phyloP scores from a whole-genome alignment of 64 coral and sea anemone genomes.

The Platygyra sinensis region DNA sequence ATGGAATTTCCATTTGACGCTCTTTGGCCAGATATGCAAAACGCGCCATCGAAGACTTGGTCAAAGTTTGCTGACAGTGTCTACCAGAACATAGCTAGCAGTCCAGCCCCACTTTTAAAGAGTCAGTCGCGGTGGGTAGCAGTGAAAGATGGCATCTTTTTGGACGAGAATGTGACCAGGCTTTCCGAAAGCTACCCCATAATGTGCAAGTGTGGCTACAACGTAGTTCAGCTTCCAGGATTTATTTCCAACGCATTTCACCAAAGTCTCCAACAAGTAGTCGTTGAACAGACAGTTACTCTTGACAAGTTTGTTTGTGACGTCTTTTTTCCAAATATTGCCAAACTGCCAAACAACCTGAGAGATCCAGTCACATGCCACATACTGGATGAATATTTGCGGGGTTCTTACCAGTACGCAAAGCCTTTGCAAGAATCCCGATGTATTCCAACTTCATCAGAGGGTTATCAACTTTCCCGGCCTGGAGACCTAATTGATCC shows the following conservation, averaged over 20 bases:
- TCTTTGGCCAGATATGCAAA: conserved; percentile 81
- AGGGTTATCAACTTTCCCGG: conserved; percentile 55
- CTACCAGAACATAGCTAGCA: conserved; percentile 60
- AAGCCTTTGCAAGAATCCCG: conserved; percentile 34
- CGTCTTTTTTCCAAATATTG: conserved; percentile 77
- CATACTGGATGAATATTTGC: conserved; percentile 75
- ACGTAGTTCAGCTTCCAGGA: conserved; percentile 71
- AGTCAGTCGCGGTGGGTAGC: conserved; percentile 77
- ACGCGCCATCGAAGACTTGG: conserved; percentile 81
- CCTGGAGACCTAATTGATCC: conserved; percentile 81
- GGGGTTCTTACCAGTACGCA: conserved; percentile 44
- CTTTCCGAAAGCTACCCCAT: conserved; percentile 61
- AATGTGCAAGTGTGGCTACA: conserved; percentile 65
- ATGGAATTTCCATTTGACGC: conserved; percentile 66
- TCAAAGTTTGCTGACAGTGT: conserved; percentile 69
- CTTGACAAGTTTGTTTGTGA: conserved; percentile 76
- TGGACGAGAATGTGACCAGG: conserved; percentile 68
- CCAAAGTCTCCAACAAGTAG: conserved; percentile 39
- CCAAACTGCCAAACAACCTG: conserved; percentile 34
- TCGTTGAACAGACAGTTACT: conserved; percentile 70
- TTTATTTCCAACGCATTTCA: conserved; percentile 58
- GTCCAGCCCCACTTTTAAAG: conserved; percentile 53
- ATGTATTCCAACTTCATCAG: conserved; percentile 81
- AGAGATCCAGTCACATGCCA: conserved; percentile 79
- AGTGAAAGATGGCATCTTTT: conserved; percentile 52